Conservation (phyloP, 2,888 invertebrate genomes). For the Stenotaenia linearis region DNA sequence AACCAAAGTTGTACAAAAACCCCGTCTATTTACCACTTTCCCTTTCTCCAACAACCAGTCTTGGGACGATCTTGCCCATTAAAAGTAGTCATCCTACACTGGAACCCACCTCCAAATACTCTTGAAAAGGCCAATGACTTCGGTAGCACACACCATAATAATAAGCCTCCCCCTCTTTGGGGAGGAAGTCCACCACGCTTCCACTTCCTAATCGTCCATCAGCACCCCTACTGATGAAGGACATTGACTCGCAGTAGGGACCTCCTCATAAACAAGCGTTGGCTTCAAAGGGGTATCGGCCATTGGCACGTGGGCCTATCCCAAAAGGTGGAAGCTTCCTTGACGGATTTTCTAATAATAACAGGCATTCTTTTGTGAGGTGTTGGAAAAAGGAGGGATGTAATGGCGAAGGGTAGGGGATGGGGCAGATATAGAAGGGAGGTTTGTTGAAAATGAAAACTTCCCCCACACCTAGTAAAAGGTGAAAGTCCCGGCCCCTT, state of each 20-base stretch:
- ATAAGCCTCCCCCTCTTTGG: slow-evolving; percentile 5
- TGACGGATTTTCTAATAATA: slow-evolving; percentile 4
- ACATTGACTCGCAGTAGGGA: background rate
- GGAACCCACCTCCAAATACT: background rate
- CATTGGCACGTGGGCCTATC: slow-evolving; percentile 4
- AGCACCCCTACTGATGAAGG: background rate
- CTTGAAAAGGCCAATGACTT: slow-evolving; percentile 9
- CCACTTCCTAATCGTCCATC: slow-evolving; percentile 4
- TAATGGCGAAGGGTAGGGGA: background rate
- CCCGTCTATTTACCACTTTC: background rate
- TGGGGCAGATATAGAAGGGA: background rate
- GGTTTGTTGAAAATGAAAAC: slow-evolving; percentile 9
- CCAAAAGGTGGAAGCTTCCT: slow-evolving; percentile 3
- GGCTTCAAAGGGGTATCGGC: slow-evolving; percentile 9
- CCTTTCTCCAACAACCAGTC: background rate
- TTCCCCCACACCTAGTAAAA: slow-evolving; percentile 5
- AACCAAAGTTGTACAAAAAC: too few species aligned
- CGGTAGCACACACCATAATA: background rate
- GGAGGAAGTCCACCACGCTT: background rate
- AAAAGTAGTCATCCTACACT: background rate
- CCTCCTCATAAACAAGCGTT: background rate
- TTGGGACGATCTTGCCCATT: background rate
- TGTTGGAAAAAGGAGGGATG: background rate
- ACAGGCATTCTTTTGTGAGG: background rate
- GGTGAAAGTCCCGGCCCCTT: slow-evolving; percentile 9